phyloP scores from a whole-genome alignment of 2,797 vertebrate species.

The Gephyroberyx darwinii region DNA sequence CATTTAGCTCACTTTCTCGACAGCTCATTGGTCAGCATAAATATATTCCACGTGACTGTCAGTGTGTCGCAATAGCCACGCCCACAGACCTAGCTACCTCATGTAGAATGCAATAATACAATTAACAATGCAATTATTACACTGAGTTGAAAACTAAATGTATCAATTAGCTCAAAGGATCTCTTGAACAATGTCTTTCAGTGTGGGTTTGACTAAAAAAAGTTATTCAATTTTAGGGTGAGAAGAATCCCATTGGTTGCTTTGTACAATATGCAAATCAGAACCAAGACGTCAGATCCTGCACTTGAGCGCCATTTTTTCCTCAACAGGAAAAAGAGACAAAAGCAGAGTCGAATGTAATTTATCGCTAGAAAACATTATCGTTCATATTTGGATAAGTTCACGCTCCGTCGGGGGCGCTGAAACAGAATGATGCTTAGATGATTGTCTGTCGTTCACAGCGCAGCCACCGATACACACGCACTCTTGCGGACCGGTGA shows the following conservation, averaged over 20 bases:
- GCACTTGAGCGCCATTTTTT: constrained; percentile 94
- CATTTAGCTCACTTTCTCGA: constrained; percentile 81
- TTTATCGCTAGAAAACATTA: constrained; percentile 25
- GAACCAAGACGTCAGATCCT: constrained; percentile 88
- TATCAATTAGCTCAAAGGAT: not conserved
- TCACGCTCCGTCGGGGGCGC: not conserved
- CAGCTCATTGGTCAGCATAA: constrained; percentile 54
- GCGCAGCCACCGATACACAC: constrained; percentile 57
- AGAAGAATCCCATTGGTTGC: constrained; percentile 83
- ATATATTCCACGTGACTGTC: constrained; percentile 71
- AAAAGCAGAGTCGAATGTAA: constrained; percentile 71
- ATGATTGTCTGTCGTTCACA: constrained; percentile 41
- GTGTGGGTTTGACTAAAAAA: constrained; percentile 34
- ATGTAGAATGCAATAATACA: not conserved
- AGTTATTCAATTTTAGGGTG: constrained; percentile 59
- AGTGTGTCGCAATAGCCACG: constrained; percentile 33
- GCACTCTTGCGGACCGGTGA: constrained; percentile 69
- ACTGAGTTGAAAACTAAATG: constrained; percentile 32
- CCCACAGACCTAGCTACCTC: constrained; percentile 61
- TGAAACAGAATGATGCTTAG: constrained; percentile 46
- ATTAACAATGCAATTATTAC: constrained; percentile 25
- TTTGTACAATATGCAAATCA: constrained; percentile 87
- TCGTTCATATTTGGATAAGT: not conserved
- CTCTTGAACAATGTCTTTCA: not conserved
- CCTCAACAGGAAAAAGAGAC: constrained; percentile 79